A percentile compares a stretch with the other conserved stretches of the same genome.
These are phyloP conservation scores for Emys orbicularis DNA, from an alignment of 2,797 vertebrate species.

Conservation along the genomic window DNA sequence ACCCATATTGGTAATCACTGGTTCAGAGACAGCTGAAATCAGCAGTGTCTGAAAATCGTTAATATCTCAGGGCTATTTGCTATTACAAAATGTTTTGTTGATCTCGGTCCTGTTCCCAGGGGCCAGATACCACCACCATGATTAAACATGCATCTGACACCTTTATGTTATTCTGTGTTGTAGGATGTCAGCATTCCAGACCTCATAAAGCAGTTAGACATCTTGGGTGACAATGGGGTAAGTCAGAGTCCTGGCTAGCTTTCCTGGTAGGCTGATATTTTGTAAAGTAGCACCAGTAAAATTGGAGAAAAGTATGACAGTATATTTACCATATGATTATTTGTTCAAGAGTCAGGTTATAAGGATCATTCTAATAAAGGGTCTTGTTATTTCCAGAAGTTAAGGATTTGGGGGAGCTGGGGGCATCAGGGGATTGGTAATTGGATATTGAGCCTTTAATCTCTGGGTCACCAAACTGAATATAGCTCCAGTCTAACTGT, in stretches of 20 bases:
- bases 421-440: background rate
- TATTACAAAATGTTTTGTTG: background rate
- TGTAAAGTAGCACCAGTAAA: background rate
- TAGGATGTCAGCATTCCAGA: slow-evolving; percentile 99
- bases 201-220: slow-evolving; percentile 98
- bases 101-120: background rate
- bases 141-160: background rate
- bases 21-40: background rate
- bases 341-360: background rate
- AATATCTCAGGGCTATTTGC: background rate
- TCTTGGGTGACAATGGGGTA: slow-evolving; percentile 98
- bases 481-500: slow-evolving; percentile 35
- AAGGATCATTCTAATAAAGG: background rate
- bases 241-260: slow-evolving; percentile 64
- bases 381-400: background rate
- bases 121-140: background rate
- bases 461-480: slow-evolving; percentile 1
- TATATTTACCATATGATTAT: background rate
- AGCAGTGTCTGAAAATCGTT: background rate
- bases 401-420: background rate
- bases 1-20: background rate
- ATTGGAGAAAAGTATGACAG: background rate
- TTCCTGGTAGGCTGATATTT: slow-evolving; percentile 1
- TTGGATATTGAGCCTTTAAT: background rate
- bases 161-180: slow-evolving; percentile 46